Evolutionary conservation across 2,888 invertebrate species (phyloP).

Genomic region (Diloba caeruleocephala): DNA sequence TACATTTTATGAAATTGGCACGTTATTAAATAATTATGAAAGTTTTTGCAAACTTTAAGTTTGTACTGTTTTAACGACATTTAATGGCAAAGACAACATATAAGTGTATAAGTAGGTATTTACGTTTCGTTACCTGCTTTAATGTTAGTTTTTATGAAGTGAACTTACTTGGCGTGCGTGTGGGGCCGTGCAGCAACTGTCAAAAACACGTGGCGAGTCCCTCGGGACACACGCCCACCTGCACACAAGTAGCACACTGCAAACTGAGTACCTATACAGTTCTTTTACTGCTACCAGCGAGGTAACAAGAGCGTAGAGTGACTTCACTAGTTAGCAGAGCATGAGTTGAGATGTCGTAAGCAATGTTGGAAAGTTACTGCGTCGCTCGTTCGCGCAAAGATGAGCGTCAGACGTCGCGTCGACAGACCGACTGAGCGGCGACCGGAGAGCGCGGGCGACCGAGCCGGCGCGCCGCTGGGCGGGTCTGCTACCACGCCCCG

Average conservation of each 20-base stretch:
- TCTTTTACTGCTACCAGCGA: conserved; percentile 37
- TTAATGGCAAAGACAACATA: not conserved
- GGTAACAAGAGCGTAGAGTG: conserved; percentile 14
- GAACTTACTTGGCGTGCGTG: conserved; percentile 83
- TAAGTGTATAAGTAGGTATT: not conserved
- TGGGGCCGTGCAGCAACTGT: conserved; percentile 71
- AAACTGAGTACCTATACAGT: conserved; percentile 47
- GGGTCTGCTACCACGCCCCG: conserved; percentile 62
- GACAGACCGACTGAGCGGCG: conserved; percentile 77
- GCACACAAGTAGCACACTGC: conserved; percentile 54
- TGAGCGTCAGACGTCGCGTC: conserved; percentile 81
- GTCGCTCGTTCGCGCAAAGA: conserved; percentile 67
- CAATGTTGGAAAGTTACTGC: conserved; percentile 65
- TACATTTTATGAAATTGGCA: too few species aligned
- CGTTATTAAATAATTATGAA: too few species aligned
- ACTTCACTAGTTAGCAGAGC: conserved; percentile 46
- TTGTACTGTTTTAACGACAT: not conserved
- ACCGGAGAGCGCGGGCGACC: conserved; percentile 66
- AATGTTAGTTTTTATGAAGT: conserved; percentile 26
- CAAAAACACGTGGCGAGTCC: conserved; percentile 62
- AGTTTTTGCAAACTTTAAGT: conserved; percentile 14
- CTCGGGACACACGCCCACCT: conserved; percentile 56
- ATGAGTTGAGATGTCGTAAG: conserved; percentile 62
- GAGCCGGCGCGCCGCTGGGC: conserved; percentile 61
- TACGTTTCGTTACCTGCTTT: conserved; percentile 2